Conservation (phyloP, 2,113 vertebrate genomes). For the Psilopogon haemacephalus region DNA sequence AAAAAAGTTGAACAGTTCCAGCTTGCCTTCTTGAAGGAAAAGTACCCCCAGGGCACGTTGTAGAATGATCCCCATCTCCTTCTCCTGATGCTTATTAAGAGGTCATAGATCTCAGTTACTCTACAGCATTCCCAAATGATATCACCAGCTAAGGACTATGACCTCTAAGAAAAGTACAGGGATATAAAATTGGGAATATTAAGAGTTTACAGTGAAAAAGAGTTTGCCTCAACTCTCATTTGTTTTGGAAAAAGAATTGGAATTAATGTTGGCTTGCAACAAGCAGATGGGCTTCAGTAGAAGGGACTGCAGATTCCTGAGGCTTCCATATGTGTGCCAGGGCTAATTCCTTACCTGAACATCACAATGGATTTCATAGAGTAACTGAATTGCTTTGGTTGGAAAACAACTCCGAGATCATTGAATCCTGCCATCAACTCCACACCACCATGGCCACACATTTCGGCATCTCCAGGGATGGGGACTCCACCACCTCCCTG, state of each 20-base stretch:
- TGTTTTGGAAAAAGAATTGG: conserved; percentile 24
- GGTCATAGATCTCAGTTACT: conserved; percentile 75
- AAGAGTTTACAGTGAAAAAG: conserved; percentile 32
- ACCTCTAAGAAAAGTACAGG: conserved; percentile 60
- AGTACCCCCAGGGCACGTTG: conserved; percentile 72
- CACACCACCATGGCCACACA: too few species aligned
- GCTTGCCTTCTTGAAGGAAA: conserved; percentile 74
- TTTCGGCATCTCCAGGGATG: too few species aligned
- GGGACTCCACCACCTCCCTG: too few species aligned
- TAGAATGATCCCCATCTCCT: conserved; percentile 69
- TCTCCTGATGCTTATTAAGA: conserved; percentile 78
- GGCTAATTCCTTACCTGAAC: background rate
- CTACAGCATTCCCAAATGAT: conserved; percentile 63
- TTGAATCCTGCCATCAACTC: too few species aligned
- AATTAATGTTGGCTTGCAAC: background rate
- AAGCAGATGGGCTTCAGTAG: background rate
- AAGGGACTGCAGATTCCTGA: background rate
- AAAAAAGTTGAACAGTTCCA: conserved; percentile 73
- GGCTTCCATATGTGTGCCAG: background rate
- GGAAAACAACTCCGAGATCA: too few species aligned
- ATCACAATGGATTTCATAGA: background rate
- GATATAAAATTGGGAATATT: conserved; percentile 51
- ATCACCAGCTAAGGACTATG: conserved; percentile 57
- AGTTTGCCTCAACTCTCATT: conserved; percentile 40
- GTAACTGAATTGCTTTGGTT: too few species aligned